Conservation (phyloP, 2,888 invertebrate genomes). For the Patella caerulea region DNA sequence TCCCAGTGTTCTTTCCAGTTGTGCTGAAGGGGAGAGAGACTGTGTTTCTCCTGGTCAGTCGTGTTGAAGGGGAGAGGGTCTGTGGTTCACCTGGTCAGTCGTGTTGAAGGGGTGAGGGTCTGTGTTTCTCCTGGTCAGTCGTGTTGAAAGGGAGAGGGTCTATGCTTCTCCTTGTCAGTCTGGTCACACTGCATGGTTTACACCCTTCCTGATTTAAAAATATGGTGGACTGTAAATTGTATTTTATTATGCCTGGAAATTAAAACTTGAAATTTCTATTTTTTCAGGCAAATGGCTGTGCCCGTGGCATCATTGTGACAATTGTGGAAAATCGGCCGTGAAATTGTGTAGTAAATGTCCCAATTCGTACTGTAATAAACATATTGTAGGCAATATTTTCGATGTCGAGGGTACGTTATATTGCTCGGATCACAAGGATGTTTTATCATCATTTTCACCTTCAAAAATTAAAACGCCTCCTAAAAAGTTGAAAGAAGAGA, state of each 20-base stretch:
- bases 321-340: conserved; percentile 73
- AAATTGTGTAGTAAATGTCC: conserved; percentile 74
- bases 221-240: no score
- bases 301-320: conserved; percentile 76
- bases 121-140: no score
- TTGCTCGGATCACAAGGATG: conserved; percentile 61
- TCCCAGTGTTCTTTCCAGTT: no score
- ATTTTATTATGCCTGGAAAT: not conserved
- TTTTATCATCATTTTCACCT: conserved; percentile 43
- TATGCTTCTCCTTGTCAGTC: no score
- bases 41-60: no score
- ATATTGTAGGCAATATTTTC: conserved; percentile 62
- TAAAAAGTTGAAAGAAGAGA: not conserved
- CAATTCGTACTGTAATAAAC: conserved; percentile 73
- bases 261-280: conserved; percentile 11
- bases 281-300: conserved; percentile 75
- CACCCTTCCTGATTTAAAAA: not conserved
- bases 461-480: conserved; percentile 22
- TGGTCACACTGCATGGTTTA: not conserved
- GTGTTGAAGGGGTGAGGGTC: no score
- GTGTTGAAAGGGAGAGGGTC: no score
- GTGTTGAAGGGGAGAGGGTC: no score
- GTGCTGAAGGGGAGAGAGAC: no score
- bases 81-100: no score
- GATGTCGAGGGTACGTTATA: conserved; percentile 46